Evolutionary conservation across 2,888 invertebrate species (phyloP).

Genomic region (Hemaris fuciformis): DNA sequence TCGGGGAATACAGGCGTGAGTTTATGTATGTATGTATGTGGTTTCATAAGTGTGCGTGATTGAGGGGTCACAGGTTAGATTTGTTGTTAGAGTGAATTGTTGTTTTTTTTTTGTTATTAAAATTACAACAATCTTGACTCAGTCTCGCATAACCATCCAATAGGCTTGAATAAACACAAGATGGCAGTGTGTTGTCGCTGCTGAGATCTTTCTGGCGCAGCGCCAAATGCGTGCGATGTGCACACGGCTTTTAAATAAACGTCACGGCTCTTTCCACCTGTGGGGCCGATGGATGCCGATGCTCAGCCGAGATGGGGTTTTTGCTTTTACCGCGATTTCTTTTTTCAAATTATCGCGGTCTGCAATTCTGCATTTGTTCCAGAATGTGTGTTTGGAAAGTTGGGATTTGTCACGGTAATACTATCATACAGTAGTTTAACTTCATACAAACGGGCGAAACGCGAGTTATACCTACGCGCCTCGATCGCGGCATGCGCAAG

Average conservation of each 20-base stretch:
- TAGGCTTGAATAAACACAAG: slow-evolving; percentile 38
- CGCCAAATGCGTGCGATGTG: slow-evolving; percentile 36
- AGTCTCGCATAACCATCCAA: slow-evolving; percentile 20
- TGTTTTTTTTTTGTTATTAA: no score
- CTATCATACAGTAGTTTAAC: no score
- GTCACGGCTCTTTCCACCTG: slow-evolving; percentile 17
- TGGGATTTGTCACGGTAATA: no score
- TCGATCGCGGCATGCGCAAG: no score
- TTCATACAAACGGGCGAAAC: no score
- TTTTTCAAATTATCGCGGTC: neutral
- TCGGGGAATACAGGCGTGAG: no score
- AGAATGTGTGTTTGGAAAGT: neutral
- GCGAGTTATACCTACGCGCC: no score
- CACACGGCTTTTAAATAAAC: slow-evolving; percentile 21
- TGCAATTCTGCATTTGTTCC: neutral
- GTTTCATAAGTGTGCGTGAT: no score
- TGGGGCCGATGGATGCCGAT: neutral
- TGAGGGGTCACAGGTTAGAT: no score
- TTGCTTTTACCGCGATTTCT: slow-evolving; percentile 3
- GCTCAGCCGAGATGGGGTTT: neutral
- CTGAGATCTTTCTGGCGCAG: slow-evolving; percentile 37
- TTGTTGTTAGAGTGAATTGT: no score
- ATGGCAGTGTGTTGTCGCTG: slow-evolving; percentile 32
- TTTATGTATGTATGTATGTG: no score
- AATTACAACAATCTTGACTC: slow-evolving; percentile 22